Evolutionary conservation across 1,140 invertebrate species (phyloP).

Genomic region (Procambarus clarkii): DNA sequence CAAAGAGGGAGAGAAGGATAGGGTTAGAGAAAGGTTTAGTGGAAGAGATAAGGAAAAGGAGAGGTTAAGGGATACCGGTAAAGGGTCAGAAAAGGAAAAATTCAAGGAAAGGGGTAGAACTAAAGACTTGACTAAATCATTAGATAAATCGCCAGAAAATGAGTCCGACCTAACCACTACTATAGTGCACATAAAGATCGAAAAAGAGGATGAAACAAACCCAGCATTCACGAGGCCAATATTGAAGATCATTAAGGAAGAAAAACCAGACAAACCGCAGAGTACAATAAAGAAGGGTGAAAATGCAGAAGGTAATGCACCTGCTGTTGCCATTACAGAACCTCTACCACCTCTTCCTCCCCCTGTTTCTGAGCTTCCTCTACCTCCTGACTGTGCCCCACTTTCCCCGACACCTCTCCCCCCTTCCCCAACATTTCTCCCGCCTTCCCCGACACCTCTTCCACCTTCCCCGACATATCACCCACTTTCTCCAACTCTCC

Average conservation of each 20-base stretch:
- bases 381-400: constrained; percentile 9
- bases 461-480: neutral
- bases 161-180: constrained; percentile 42
- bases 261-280: constrained; percentile 51
- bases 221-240: constrained; percentile 4
- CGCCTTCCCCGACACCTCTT: neutral
- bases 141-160: constrained; percentile 2
- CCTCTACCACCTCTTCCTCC: constrained; percentile 12
- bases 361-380: constrained; percentile 1
- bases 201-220: constrained; percentile 49
- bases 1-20: constrained; percentile 4
- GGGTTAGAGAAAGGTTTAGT: neutral
- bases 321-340: neutral
- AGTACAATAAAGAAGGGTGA: constrained; percentile 23
- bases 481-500: constrained; percentile 1
- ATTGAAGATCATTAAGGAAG: constrained; percentile 54
- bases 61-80: constrained; percentile 19
- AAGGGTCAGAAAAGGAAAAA: constrained; percentile 34
- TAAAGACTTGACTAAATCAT: constrained; percentile 26
- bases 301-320: neutral
- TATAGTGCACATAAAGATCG: constrained; percentile 57
- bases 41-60: constrained; percentile 12
- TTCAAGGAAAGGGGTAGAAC: constrained; percentile 16
- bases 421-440: neutral
- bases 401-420: neutral